Evolutionary conservation across 1,140 invertebrate species (phyloP).

Genomic region (Phymastichus coffea): DNA sequence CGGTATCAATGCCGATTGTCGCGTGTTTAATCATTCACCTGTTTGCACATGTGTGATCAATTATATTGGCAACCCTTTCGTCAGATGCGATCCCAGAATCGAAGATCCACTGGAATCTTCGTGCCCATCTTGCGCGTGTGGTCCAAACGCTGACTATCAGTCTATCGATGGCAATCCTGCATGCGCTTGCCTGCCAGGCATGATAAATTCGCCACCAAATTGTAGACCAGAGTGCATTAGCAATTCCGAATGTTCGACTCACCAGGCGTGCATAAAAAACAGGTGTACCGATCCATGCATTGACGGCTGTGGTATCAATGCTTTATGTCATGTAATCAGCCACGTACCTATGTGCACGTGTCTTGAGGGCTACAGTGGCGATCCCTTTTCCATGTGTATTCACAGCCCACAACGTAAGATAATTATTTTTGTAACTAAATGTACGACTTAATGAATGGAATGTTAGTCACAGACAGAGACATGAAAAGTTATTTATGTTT

Average conservation of each 20-base stretch:
- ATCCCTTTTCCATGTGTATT: conserved; percentile 65
- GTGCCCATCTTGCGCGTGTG: conserved; percentile 58
- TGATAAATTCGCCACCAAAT: conserved; percentile 57
- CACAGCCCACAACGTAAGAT: conserved; percentile 55
- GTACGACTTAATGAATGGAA: conserved; percentile 40
- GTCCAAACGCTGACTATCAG: conserved; percentile 57
- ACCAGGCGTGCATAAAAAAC: conserved; percentile 58
- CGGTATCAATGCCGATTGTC: conserved; percentile 59
- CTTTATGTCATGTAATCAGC: conserved; percentile 62
- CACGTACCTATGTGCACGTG: conserved; percentile 66
- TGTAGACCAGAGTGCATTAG: conserved; percentile 53
- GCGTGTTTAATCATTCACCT: conserved; percentile 58
- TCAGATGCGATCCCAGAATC: conserved; percentile 54
- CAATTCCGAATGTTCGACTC: conserved; percentile 46
- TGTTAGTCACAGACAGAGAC: no score
- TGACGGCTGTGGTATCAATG: conserved; percentile 67
- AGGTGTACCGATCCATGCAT: conserved; percentile 71
- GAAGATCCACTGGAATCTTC: conserved; percentile 34
- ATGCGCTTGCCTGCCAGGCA: conserved; percentile 61
- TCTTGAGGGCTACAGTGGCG: conserved; percentile 63
- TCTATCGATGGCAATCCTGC: conserved; percentile 60
- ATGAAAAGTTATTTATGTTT: no score
- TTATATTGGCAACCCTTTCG: conserved; percentile 57
- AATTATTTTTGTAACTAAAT: conserved; percentile 28
- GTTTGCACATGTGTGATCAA: conserved; percentile 57